Evolutionary conservation across 2,797 vertebrate genomes (phyloP), one percentile per base, ranked within the genome.

Genomic region (Dromococcyx pavoninus): DNA sequence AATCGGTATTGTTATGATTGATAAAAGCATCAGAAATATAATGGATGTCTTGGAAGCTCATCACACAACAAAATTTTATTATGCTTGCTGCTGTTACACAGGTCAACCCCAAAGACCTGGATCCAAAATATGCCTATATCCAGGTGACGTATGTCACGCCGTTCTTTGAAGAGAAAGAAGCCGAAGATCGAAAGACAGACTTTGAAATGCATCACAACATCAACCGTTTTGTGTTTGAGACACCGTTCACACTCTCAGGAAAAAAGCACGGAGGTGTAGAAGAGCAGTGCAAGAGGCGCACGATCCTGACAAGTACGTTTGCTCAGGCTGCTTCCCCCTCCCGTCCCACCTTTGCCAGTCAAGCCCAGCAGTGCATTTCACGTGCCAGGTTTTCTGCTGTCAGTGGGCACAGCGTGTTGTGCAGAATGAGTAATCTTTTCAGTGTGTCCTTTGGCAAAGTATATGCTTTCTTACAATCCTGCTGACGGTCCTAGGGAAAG

Each of bases 151-250:
- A 99, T 0, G 99, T 99, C 88, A 98, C 99, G 0, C 99, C 99
- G 21, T 99, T 98, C 98, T 99, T 99, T 66, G 99, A 99, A 10
- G 99, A 99, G 95, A 99, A 99, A 86, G 99, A 99, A 88, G 97
- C 98, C 0, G 98, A 99, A 82, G 99, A 99, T 24, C 98, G 99
- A 22, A 98, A 98, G 97, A 99, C 99, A 0, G 99, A 99, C 91
- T 99, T 99, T 5, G 99, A 99, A 95, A 98, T 98, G 89, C 99
- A 99, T 91, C 99, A 99, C 98, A 99, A 99, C 97, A 98, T 99
- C 98, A 98, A 98, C 71, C 99, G 98, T 64, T 99, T 99, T 30
- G 99, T 99, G 73, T 99, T 99, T 7, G 99, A 99, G 97, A 99
- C 99, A 0, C 99, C 99, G 1, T 99, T 99, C 96, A 99, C 99